phyloP scores from a whole-genome alignment of 2,113 vertebrate genomes.

The Crotalus tigris region DNA sequence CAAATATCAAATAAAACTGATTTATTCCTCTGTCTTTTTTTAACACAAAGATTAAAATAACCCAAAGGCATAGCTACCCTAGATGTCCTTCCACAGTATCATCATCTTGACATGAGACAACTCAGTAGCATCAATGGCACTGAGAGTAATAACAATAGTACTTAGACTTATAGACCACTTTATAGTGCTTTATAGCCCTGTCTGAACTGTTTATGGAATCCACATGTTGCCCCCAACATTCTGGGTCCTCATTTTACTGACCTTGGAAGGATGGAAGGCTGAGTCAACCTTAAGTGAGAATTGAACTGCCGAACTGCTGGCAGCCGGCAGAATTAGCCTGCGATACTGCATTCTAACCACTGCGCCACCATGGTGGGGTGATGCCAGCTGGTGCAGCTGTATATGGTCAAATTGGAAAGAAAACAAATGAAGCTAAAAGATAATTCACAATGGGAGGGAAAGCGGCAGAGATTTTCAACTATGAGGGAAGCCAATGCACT shows the following conservation, averaged over 20 bases:
- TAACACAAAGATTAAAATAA: not conserved
- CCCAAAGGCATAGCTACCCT: not conserved
- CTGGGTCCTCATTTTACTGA: too few relatives aligned
- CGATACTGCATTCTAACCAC: too few relatives aligned
- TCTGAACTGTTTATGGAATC: too few relatives aligned
- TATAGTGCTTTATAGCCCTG: too few relatives aligned
- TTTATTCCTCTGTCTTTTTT: not conserved
- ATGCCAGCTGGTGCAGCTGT: not conserved
- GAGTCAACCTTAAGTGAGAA: too few relatives aligned
- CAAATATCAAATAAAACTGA: not conserved
- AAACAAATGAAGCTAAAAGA: not conserved
- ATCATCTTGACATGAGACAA: not conserved
- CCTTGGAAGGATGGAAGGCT: too few relatives aligned
- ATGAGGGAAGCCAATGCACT: not conserved
- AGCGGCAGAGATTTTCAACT: not conserved
- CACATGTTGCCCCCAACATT: too few relatives aligned
- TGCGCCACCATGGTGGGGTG: too few relatives aligned
- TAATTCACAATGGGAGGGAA: not conserved
- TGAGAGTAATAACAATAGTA: not conserved
- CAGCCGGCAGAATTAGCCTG: too few relatives aligned
- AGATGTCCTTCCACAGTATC: not conserved
- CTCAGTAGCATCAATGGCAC: not conserved
- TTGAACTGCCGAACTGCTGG: too few relatives aligned
- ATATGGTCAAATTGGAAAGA: not conserved
- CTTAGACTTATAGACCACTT: too few relatives aligned